These are phyloP conservation scores for Crambe crambe DNA, from an alignment of 37 sponge, comb jelly and placozoan genomes.

Conservation along the genomic window DNA sequence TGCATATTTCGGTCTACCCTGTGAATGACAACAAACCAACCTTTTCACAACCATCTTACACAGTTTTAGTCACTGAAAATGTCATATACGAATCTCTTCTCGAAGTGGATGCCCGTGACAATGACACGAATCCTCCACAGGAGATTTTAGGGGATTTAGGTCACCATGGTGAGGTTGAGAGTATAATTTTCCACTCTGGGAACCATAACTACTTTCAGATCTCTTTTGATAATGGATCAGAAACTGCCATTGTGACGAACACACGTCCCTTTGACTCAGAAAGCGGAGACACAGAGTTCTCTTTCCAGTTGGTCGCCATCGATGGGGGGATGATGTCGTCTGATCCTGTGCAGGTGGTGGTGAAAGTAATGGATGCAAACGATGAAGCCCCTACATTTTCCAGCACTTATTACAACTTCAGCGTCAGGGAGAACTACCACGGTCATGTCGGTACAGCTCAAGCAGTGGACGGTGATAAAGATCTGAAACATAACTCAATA, in stretches of 20 bases:
- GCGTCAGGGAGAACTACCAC: slow-evolving; percentile 29
- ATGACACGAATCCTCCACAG: slow-evolving; percentile 41
- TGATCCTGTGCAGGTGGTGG: slow-evolving; percentile 18
- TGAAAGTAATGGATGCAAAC: slow-evolving; percentile 45
- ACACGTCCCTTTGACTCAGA: slow-evolving; percentile 57
- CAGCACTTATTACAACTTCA: slow-evolving; percentile 2
- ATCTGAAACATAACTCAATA: slow-evolving; percentile 11
- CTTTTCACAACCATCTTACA: slow-evolving; percentile 39
- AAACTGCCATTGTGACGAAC: slow-evolving; percentile 44
- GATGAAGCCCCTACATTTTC: slow-evolving; percentile 46
- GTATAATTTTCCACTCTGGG: neutral
- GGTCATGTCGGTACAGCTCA: slow-evolving; percentile 5
- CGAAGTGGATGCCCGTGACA: slow-evolving; percentile 43
- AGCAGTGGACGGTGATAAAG: slow-evolving; percentile 45
- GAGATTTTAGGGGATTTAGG: slow-evolving; percentile 3
- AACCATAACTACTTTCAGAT: slow-evolving; percentile 11
- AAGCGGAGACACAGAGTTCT: neutral
- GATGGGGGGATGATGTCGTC: slow-evolving; percentile 60
- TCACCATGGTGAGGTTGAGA: slow-evolving; percentile 25
- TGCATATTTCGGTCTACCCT: slow-evolving; percentile 42
- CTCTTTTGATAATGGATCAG: slow-evolving; percentile 7
- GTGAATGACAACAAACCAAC: slow-evolving; percentile 69
- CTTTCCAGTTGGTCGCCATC: slow-evolving; percentile 31
- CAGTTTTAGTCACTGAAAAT: slow-evolving; percentile 36
- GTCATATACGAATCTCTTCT: slow-evolving; percentile 12